Evolutionary conservation across 2,888 invertebrate genomes (phyloP).

Genomic region (Apoderus coryli): DNA sequence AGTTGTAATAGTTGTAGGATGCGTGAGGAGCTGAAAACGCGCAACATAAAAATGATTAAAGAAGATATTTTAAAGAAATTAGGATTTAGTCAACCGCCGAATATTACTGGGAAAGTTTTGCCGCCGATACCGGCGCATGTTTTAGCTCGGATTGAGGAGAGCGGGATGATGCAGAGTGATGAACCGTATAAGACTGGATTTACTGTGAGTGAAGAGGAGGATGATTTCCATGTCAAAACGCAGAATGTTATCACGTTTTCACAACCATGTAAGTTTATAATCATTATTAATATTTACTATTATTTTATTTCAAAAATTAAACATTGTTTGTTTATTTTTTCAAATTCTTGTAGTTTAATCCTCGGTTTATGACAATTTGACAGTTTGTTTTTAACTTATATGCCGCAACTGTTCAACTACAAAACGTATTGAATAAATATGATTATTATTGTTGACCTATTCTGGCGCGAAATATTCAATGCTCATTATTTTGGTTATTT

Average conservation of each 20-base stretch:
- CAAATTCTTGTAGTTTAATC: too few species aligned
- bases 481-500: too few species aligned
- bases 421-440: too few species aligned
- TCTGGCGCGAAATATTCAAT: too few species aligned
- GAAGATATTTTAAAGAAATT: constrained; percentile 43
- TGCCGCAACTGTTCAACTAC: too few species aligned
- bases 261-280: constrained; percentile 34
- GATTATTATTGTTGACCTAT: too few species aligned
- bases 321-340: too few species aligned
- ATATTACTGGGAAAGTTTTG: constrained; percentile 42
- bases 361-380: too few species aligned
- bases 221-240: constrained; percentile 52
- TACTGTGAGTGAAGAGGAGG: constrained; percentile 43
- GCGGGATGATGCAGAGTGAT: constrained; percentile 33
- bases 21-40: constrained; percentile 40
- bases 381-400: too few species aligned
- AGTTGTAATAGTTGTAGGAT: constrained; percentile 39
- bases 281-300: too few species aligned
- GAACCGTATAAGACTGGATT: constrained; percentile 33
- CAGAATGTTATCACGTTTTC: constrained; percentile 56
- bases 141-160: constrained; percentile 27
- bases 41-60: constrained; percentile 43
- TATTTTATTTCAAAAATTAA: too few species aligned
- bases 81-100: constrained; percentile 39
- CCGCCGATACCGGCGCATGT: constrained; percentile 39